Evolutionary conservation across 1,140 invertebrate species (phyloP), one percentile per base, ranked within the genome.

Genomic region (Belonocnema kinseyi): DNA sequence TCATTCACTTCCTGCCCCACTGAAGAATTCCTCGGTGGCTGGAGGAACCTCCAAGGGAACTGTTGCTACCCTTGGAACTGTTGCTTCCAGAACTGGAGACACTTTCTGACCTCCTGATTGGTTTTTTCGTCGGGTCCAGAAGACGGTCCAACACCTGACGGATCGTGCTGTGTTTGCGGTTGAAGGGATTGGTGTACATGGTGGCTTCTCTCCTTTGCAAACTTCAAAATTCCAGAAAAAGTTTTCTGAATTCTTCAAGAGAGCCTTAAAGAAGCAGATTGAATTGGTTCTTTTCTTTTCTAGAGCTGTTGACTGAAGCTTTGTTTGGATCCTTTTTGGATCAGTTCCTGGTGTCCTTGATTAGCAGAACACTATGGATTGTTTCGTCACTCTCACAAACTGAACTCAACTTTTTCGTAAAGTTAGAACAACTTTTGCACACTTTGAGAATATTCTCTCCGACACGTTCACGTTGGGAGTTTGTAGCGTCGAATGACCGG

Each of bases 141-240:
- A 94, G 88, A 74, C 92, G 93, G 82, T 95, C 94, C 82, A 95
- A 88, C 79, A 95, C 92, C 85, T 95, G 94, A 73, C 94, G 92
- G 80, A 95, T 94, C 4, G 93, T 94, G 73, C 94, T 94, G 90
- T 95, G 94, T 80, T 94, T 95, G 85, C 95, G 93, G 81, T 95
- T 94, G 87, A 95, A 95, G 58, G 94, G 94, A 88, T 95, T 95
- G 7, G 94, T 94, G 86, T 94, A 95, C 94, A 95, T 95, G 74
- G 88, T 92, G 58, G 19, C n/a, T 19, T 12, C 21, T 3, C 19
- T 58, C 21, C 21, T 21, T 61, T 26, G 4, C 26, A 61, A 61
- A 61, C 21, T 26, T 19, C 19, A 12, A 19, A 46, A 46, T 8
- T 46, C 10, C 10, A 26, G 56, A 21, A 14, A 58, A 58, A 26